phyloP scores from a whole-genome alignment of 2,797 vertebrate species.

The Craterocephalus amniculus region DNA sequence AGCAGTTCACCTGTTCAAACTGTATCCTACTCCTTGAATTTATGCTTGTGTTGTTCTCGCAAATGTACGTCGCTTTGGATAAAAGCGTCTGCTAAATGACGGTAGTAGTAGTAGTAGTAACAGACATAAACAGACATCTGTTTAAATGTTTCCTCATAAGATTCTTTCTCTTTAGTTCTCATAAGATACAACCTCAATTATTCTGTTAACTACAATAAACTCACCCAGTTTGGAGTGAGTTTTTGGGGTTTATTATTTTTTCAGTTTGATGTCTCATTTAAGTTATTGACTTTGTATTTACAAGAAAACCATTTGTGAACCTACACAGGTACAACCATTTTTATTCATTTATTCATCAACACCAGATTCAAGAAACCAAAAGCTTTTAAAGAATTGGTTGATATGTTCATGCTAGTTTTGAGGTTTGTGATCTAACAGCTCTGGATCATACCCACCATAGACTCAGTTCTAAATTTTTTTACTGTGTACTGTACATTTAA shows the following conservation, averaged over 20 bases:
- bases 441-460: too few relatives aligned
- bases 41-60: too few relatives aligned
- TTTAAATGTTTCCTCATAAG: not conserved
- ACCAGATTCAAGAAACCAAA: not conserved
- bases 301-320: not conserved
- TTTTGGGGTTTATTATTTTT: not conserved
- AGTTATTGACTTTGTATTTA: not conserved
- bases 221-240: not conserved
- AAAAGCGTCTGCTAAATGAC: too few relatives aligned
- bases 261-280: not conserved
- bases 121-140: constrained; percentile 25
- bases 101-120: too few relatives aligned
- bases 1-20: too few relatives aligned
- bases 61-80: too few relatives aligned
- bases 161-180: not conserved
- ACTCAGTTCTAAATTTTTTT: too few relatives aligned
- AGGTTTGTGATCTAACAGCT: not conserved
- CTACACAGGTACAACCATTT: not conserved
- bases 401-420: not conserved
- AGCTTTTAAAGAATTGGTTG: not conserved
- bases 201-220: not conserved
- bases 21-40: too few relatives aligned
- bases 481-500: too few relatives aligned
- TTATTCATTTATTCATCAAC: not conserved
- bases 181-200: not conserved